These are phyloP conservation scores for Stomatorhinus walkeri DNA, from an alignment of 2,797 vertebrate species.

Conservation along the genomic window DNA sequence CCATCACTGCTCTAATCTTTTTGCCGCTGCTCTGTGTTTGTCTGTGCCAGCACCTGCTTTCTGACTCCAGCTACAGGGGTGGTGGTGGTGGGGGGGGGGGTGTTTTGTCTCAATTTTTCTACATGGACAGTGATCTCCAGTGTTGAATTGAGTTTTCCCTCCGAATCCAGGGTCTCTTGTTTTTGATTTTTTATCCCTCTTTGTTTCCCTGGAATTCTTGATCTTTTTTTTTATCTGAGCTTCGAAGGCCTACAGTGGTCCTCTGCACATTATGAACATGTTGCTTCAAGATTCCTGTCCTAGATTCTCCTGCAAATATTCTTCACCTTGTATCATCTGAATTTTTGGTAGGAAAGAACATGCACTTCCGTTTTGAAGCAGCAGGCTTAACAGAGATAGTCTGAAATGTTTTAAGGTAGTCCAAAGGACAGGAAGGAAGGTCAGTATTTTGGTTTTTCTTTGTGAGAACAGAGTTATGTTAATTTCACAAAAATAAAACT, in stretches of 20 bases:
- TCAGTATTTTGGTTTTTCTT: constrained; percentile 1
- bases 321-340: neutral
- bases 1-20: constrained; percentile 46
- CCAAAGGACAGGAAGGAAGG: neutral
- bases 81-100: neutral
- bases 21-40: constrained; percentile 58
- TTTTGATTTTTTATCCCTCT: neutral
- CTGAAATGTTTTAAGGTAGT: neutral
- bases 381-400: neutral
- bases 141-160: neutral
- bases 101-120: constrained; percentile 14
- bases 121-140: constrained; percentile 2
- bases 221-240: neutral
- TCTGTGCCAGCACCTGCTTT: constrained; percentile 59
- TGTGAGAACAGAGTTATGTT: constrained; percentile 11
- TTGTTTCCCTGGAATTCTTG: constrained; percentile 7
- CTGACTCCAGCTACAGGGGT: neutral
- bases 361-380: constrained; percentile 7
- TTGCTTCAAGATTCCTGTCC: constrained; percentile 12
- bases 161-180: neutral
- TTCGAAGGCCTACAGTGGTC: neutral
- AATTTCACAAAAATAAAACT: neutral
- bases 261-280: neutral
- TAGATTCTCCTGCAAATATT: neutral
- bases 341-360: neutral